phyloP scores from a whole-genome alignment of 2,797 vertebrate species.

The Myripristis murdjan region DNA sequence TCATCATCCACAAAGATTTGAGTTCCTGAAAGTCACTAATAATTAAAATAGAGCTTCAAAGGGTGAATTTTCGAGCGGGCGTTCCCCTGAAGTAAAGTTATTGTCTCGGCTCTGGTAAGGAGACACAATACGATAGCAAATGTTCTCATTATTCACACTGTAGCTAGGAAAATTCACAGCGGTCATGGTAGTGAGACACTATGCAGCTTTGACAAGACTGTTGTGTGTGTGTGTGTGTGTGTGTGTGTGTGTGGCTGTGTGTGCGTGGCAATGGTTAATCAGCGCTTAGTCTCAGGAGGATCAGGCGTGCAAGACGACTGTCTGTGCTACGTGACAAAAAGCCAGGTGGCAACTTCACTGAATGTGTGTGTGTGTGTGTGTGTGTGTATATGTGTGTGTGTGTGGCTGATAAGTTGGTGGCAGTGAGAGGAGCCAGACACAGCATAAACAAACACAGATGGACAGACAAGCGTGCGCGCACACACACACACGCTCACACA shows the following conservation, averaged over 20 bases:
- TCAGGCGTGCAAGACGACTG: conserved; percentile 64
- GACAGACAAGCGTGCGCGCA: conserved; percentile 1
- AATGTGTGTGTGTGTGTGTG: conserved; percentile 6
- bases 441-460: conserved; percentile 52
- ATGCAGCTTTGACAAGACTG: no score
- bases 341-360: conserved; percentile 46
- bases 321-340: conserved; percentile 72
- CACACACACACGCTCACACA: conserved; percentile 18
- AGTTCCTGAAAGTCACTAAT: no score
- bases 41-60: no score
- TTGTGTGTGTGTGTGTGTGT: conserved; percentile 20
- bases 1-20: no score
- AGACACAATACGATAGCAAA: no score
- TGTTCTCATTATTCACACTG: no score
- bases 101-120: no score
- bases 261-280: conserved; percentile 59
- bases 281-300: conserved; percentile 74
- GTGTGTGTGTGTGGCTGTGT: conserved; percentile 35
- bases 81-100: no score
- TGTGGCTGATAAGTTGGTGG: conserved; percentile 47
- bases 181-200: no score
- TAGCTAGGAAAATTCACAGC: no score
- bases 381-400: conserved; percentile 6
- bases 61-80: no score
- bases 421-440: conserved; percentile 52